These are phyloP conservation scores for Drosophila seguyi DNA, from an alignment of 1,140 invertebrate species.

Conservation along the genomic window DNA sequence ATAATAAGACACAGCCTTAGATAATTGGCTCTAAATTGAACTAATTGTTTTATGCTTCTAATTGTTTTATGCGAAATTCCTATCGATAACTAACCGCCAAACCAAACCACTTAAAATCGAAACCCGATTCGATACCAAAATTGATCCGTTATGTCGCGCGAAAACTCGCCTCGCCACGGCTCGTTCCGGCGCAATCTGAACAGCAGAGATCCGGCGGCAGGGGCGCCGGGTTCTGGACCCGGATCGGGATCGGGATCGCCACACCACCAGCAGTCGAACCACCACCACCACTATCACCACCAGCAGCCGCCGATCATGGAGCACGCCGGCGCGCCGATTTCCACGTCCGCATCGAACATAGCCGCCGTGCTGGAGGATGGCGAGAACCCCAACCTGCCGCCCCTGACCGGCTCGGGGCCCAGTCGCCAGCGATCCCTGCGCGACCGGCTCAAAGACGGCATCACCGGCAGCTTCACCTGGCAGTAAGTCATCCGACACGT, in stretches of 20 bases:
- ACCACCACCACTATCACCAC: slow-evolving; percentile 58
- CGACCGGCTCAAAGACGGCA: slow-evolving; percentile 90
- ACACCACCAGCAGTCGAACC: slow-evolving; percentile 62
- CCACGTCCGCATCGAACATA: slow-evolving; percentile 79
- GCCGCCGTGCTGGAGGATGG: slow-evolving; percentile 77
- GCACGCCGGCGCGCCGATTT: slow-evolving; percentile 74
- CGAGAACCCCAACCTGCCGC: slow-evolving; percentile 74
- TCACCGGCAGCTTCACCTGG: slow-evolving; percentile 91
- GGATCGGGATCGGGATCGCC: slow-evolving; percentile 61
- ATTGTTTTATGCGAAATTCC: slow-evolving; percentile 80
- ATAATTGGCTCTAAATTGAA: slow-evolving; percentile 73
- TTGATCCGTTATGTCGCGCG: slow-evolving; percentile 75
- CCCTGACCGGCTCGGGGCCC: slow-evolving; percentile 87
- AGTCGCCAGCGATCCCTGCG: slow-evolving; percentile 89
- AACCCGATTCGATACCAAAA: slow-evolving; percentile 3
- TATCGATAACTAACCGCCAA: slow-evolving; percentile 54
- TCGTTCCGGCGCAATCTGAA: slow-evolving; percentile 74
- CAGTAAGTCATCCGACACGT: slow-evolving; percentile 88
- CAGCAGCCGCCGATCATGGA: slow-evolving; percentile 80
- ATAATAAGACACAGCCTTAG: slow-evolving; percentile 29
- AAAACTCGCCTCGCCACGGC: slow-evolving; percentile 83
- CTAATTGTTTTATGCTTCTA: slow-evolving; percentile 80
- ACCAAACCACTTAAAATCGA: slow-evolving; percentile 28
- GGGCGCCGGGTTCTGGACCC: slow-evolving; percentile 27
- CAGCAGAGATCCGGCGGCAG: slow-evolving; percentile 68